Evolutionary conservation across 2,888 invertebrate genomes (phyloP).

Genomic region (Cynaeus angustus): DNA sequence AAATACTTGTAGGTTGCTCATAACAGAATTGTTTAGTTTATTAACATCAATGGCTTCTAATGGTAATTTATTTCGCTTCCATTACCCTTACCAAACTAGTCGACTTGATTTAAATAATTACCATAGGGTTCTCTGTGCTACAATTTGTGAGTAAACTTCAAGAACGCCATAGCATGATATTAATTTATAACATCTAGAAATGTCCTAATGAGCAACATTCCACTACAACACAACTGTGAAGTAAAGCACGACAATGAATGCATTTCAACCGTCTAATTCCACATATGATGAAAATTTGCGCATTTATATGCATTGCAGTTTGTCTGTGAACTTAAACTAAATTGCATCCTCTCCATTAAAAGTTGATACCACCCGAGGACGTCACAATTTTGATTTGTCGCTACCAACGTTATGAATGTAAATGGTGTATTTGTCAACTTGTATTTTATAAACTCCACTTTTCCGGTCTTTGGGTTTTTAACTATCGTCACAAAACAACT

Average conservation of each 20-base stretch:
- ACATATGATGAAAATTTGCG: conserved; percentile 18
- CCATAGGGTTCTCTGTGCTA: too few species aligned
- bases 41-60: too few species aligned
- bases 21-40: too few species aligned
- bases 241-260: background rate
- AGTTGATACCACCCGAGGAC: conserved; percentile 27
- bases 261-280: conserved; percentile 12
- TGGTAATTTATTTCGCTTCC: too few species aligned
- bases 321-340: conserved; percentile 24
- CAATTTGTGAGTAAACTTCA: too few species aligned
- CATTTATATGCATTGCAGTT: conserved; percentile 38
- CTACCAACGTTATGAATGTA: conserved; percentile 22
- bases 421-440: conserved; percentile 25
- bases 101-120: too few species aligned
- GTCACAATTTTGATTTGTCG: conserved; percentile 32
- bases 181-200: conserved; percentile 1
- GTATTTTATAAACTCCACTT: conserved; percentile 2
- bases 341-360: conserved; percentile 40
- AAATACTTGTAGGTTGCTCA: too few species aligned
- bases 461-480: background rate
- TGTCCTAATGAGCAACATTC: background rate
- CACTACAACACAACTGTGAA: background rate
- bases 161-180: background rate
- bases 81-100: too few species aligned
- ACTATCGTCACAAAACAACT: background rate